Evolutionary conservation across 2,113 vertebrate genomes (phyloP).

Genomic region (Leptosomus discolor): DNA sequence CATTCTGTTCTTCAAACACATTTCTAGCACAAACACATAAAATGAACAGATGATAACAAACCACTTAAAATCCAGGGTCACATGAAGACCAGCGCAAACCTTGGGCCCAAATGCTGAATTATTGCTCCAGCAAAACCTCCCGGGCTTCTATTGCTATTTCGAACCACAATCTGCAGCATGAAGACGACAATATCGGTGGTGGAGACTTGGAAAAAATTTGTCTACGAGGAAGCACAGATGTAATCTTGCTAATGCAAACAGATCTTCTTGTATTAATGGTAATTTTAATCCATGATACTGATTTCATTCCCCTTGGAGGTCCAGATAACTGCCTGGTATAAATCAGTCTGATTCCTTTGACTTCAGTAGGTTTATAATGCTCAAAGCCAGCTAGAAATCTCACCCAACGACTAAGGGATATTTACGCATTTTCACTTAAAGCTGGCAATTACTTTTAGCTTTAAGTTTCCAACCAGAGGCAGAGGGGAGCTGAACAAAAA

Average conservation of each 20-base stretch:
- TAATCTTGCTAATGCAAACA: neutral
- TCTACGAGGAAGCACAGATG: neutral
- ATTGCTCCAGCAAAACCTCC: neutral
- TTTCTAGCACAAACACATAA: neutral
- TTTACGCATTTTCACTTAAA: neutral
- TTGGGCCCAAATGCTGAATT: neutral
- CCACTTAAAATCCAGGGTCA: neutral
- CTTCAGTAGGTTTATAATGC: neutral
- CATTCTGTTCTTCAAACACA: neutral
- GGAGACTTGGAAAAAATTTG: neutral
- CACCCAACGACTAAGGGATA: neutral
- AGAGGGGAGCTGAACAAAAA: neutral
- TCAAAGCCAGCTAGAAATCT: neutral
- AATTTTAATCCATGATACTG: neutral
- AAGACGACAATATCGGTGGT: neutral
- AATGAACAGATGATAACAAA: neutral
- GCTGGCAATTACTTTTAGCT: neutral
- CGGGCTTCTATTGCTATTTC: neutral
- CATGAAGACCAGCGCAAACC: neutral
- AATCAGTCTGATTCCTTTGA: neutral
- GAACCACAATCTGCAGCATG: neutral
- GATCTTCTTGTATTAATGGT: neutral
- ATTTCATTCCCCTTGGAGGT: neutral
- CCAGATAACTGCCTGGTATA: slow-evolving; percentile 15
- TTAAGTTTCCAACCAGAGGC: neutral